These are phyloP conservation scores for Caradrina clavipalpis DNA, from an alignment of 2,888 invertebrate genomes.

Conservation along the genomic window DNA sequence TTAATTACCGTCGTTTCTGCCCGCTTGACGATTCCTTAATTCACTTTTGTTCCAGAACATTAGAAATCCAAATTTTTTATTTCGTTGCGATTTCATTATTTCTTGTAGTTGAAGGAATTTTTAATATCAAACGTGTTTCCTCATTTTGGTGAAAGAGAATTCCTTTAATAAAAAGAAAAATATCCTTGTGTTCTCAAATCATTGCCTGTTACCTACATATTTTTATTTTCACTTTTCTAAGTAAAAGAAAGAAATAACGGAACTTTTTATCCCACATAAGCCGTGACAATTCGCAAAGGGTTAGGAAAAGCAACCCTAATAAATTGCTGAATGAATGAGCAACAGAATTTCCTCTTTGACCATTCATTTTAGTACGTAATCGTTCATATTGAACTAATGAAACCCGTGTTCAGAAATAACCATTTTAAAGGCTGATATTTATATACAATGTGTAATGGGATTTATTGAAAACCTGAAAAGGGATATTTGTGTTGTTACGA, in stretches of 20 bases:
- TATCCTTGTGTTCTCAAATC: not conserved
- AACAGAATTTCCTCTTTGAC: not conserved
- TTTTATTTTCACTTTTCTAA: not conserved
- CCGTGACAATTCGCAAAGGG: not conserved
- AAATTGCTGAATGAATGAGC: not conserved
- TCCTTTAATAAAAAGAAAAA: not conserved
- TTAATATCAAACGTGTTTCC: conserved; percentile 36
- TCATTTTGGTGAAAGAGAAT: conserved; percentile 7
- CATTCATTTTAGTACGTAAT: not conserved
- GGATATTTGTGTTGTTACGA: no score
- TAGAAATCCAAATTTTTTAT: conserved; percentile 64
- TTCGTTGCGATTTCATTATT: conserved; percentile 49
- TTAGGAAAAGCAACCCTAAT: not conserved
- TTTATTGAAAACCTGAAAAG: no score
- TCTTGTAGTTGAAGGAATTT: conserved; percentile 21
- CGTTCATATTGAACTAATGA: not conserved
- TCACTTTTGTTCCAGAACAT: no score
- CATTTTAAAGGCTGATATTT: no score
- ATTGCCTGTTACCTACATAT: no score
- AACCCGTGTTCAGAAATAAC: no score
- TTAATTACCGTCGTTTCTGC: no score
- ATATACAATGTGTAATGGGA: no score
- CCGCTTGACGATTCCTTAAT: no score
- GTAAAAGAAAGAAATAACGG: not conserved
- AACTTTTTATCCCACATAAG: not conserved